Evolutionary conservation across 2,113 vertebrate genomes (phyloP), one percentile per base, ranked within the genome.

Genomic region (Rhabdornis inornatus): DNA sequence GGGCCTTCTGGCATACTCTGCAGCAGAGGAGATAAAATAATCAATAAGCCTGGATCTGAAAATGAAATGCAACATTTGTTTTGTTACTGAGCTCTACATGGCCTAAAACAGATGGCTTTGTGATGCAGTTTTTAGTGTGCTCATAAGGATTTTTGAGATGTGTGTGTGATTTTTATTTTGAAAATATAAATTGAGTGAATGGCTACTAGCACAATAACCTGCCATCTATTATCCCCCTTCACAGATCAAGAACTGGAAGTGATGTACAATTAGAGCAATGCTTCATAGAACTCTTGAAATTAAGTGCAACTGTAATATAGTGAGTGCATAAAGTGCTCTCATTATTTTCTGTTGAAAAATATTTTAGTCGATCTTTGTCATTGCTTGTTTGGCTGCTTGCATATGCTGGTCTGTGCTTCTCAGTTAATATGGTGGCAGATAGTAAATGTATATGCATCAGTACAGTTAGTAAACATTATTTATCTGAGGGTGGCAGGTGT

Each of bases 11-110:
- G 89, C 94, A 89, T 94, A 47, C 66, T 79, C 60, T 95, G 92
- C 35, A 93, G 83, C 90, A 80, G 80, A 83, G 85, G 83, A 96
- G 91, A 96, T 95, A 96, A 97, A 98, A 90, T 97, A 96, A 98
- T 98, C 97, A 97, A 91, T 98, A 96, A 93, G 30, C 47, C 90
- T 4, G 40, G 70, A 91, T 94, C 94, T 96, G 93, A 96, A 97
- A 97, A 97, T 93, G 83, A 97, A 97, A 94, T 96, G 92, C 85
- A 97, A 83, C 90, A 56, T 97, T 97, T 97, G 59, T 96, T 87
- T 95, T 94, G 52, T 82, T 59, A 71, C 76, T 83, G 68, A 94
- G 83, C 64, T 89, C 60, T 72, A 28, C 85, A 30, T 37, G 64
- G 49, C 37, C 79, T 82, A 53, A 83, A 96, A 45, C 72, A 96